phyloP scores from a whole-genome alignment of 2,797 vertebrate species.

The Enteromius paludinosus region DNA sequence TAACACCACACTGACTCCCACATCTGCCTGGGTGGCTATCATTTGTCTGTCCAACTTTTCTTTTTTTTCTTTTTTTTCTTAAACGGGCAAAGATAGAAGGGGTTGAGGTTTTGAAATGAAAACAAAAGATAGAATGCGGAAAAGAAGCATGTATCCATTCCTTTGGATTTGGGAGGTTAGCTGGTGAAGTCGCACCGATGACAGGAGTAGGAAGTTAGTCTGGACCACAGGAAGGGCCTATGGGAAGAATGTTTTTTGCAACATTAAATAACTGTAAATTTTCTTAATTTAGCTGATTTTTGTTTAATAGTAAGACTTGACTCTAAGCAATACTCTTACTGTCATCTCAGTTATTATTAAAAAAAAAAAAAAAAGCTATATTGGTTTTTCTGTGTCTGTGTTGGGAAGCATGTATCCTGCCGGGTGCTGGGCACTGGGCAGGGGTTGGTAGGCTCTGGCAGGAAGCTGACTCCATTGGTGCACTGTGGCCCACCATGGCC shows the following conservation, averaged over 20 bases:
- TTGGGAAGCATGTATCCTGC: constrained; percentile 45
- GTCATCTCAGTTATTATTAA: neutral
- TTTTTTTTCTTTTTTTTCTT: neutral
- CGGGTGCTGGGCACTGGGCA: constrained; percentile 53
- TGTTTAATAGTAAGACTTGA: neutral
- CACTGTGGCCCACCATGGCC: constrained; percentile 61
- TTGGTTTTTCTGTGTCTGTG: constrained; percentile 40
- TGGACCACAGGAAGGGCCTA: constrained; percentile 31
- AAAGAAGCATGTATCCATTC: constrained; percentile 1
- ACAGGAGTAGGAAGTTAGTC: constrained; percentile 20
- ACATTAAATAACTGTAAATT: neutral
- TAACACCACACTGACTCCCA: constrained; percentile 14
- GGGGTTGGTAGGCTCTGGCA: constrained; percentile 58
- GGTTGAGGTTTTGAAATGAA: neutral
- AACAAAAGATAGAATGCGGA: constrained; percentile 2
- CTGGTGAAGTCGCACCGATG: constrained; percentile 25
- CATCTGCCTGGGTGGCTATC: constrained; percentile 35
- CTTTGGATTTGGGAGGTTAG: constrained; percentile 18
- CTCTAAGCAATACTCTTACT: neutral
- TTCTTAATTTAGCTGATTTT: neutral
- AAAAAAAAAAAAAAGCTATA: constrained; percentile 19
- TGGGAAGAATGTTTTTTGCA: neutral
- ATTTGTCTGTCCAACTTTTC: neutral
- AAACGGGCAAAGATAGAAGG: neutral
- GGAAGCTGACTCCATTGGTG: constrained; percentile 58